Evolutionary conservation across 2,113 vertebrate genomes (phyloP).

Genomic region (Gila orcuttii): DNA sequence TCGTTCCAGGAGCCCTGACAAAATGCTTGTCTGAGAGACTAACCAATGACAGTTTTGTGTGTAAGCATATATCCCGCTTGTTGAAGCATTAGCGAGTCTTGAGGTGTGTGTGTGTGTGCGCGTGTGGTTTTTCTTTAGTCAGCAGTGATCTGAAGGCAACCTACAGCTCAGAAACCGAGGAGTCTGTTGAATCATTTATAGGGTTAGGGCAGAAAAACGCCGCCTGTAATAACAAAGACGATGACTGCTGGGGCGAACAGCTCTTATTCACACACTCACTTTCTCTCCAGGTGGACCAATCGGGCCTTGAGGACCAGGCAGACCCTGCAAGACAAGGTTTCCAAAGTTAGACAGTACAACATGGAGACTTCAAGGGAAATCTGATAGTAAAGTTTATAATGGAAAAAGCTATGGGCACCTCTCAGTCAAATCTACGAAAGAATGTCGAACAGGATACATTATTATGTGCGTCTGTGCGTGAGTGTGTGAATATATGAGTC

Average conservation of each 20-base stretch:
- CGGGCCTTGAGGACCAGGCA: conserved; percentile 95
- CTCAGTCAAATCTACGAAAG: conserved; percentile 10
- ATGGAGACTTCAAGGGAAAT: conserved; percentile 29
- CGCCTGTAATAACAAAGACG: conserved; percentile 57
- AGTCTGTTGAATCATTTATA: conserved; percentile 72
- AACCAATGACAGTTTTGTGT: conserved; percentile 37
- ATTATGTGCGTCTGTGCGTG: conserved; percentile 35
- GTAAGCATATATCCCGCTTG: conserved; percentile 49
- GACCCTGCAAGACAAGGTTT: conserved; percentile 81
- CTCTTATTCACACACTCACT: conserved; percentile 77
- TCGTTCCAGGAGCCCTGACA: conserved; percentile 46
- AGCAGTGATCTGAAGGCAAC: conserved; percentile 46
- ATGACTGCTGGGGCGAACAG: background rate
- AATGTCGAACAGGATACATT: background rate
- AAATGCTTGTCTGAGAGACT: conserved; percentile 40
- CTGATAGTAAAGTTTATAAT: conserved; percentile 32
- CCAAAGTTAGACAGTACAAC: conserved; percentile 2
- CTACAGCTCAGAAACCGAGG: conserved; percentile 56
- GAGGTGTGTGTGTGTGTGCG: conserved; percentile 22
- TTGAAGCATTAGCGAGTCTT: conserved; percentile 24
- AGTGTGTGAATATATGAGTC: conserved; percentile 10
- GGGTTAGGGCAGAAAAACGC: conserved; percentile 56
- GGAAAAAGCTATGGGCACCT: conserved; percentile 19
- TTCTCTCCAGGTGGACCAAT: conserved; percentile 98
- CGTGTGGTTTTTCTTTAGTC: conserved; percentile 30